These are phyloP conservation scores for Melipona quadrifasciata DNA, from an alignment of 1,140 invertebrate species.

Conservation along the genomic window DNA sequence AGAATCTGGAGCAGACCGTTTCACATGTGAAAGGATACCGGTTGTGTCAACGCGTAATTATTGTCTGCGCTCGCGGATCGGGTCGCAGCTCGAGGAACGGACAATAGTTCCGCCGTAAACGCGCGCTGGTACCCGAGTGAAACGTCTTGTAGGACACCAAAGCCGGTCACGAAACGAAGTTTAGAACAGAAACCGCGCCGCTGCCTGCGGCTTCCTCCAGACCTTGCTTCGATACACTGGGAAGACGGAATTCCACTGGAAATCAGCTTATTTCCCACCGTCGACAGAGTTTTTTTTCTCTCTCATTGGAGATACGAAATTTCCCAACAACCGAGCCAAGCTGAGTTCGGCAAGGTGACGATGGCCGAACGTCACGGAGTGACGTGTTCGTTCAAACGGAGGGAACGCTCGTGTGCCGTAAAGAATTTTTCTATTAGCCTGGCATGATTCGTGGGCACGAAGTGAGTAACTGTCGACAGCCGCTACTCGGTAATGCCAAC, in stretches of 20 bases:
- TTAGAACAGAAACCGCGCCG: constrained; percentile 59
- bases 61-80: constrained; percentile 54
- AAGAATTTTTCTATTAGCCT: constrained; percentile 59
- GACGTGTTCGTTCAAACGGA: constrained; percentile 36
- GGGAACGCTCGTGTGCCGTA: constrained; percentile 55
- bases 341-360: background rate
- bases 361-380: constrained; percentile 1
- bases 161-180: constrained; percentile 67
- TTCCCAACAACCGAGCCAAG: background rate
- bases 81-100: constrained; percentile 19
- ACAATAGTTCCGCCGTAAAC: constrained; percentile 63
- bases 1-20: constrained; percentile 72
- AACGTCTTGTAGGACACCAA: constrained; percentile 68
- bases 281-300: background rate
- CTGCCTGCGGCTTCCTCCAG: constrained; percentile 48
- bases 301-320: background rate
- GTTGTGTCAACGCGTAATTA: constrained; percentile 66
- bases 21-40: constrained; percentile 74
- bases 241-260: constrained; percentile 28
- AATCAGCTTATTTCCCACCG: constrained; percentile 34
- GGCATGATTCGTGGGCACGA: constrained; percentile 25
- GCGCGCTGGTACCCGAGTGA: constrained; percentile 56
- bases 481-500: constrained; percentile 43
- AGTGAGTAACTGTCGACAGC: constrained; percentile 54
- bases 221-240: constrained; percentile 26